These are phyloP conservation scores for Pipistrellus nathusii DNA, from an alignment of 2,797 vertebrate genomes.

Conservation along the genomic window DNA sequence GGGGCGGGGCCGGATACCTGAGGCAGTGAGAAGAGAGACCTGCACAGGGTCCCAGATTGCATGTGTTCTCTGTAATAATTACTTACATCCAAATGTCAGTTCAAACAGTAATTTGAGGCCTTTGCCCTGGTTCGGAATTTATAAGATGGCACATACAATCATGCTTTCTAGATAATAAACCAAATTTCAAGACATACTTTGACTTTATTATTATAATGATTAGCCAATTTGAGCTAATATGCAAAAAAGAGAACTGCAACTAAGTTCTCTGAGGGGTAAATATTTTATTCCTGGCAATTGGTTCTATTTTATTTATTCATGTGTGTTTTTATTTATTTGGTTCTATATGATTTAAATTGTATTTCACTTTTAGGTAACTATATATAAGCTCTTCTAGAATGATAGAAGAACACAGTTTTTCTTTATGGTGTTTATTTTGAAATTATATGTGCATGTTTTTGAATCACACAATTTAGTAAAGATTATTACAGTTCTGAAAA, in stretches of 20 bases:
- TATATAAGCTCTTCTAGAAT: background rate
- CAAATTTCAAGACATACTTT: slow-evolving; percentile 26
- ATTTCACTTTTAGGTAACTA: slow-evolving; percentile 67
- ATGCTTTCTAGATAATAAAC: slow-evolving; percentile 28
- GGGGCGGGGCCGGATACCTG: background rate
- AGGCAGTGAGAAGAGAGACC: background rate
- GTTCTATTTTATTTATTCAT: background rate
- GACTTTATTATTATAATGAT: background rate
- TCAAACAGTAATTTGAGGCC: background rate
- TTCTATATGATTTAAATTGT: slow-evolving; percentile 9
- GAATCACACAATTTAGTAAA: background rate
- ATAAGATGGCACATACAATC: background rate
- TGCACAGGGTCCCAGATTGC: background rate
- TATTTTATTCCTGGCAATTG: background rate
- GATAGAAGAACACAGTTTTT: background rate
- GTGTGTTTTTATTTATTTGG: background rate
- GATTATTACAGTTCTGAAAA: slow-evolving; percentile 11
- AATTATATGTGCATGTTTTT: background rate
- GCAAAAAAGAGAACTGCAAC: background rate
- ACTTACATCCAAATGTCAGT: background rate
- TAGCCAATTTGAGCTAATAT: slow-evolving; percentile 38
- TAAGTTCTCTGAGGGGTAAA: background rate
- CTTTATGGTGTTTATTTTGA: slow-evolving; percentile 17
- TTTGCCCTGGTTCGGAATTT: background rate
- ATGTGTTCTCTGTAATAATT: background rate